Evolutionary conservation across 2,888 invertebrate species (phyloP).

Genomic region (Priocnemis perturbator): DNA sequence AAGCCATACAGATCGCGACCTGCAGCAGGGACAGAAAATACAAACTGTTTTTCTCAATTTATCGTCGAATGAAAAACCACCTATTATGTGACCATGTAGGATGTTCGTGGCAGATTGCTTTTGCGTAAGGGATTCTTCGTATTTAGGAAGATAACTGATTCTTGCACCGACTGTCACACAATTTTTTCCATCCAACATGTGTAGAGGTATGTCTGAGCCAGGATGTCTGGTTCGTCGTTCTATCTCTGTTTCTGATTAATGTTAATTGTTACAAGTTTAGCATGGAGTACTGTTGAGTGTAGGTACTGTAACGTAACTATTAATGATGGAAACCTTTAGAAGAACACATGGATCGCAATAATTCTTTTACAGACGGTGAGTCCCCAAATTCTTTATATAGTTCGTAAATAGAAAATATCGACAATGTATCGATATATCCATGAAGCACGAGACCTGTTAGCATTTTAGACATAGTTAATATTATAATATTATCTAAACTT

Average conservation of each 20-base stretch:
- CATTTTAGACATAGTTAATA: slow-evolving; percentile 9
- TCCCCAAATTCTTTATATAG: slow-evolving; percentile 76
- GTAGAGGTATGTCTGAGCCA: slow-evolving; percentile 16
- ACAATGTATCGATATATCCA: slow-evolving; percentile 68
- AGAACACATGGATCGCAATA: slow-evolving; percentile 60
- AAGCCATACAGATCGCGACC: slow-evolving; percentile 63
- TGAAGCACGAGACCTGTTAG: slow-evolving; percentile 35
- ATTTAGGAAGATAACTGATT: slow-evolving; percentile 50
- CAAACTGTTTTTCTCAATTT: too few relatives aligned
- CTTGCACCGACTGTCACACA: slow-evolving; percentile 58
- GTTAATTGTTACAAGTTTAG: background rate
- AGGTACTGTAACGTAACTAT: too few relatives aligned
- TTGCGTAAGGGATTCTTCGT: slow-evolving; percentile 11
- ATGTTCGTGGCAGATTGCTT: too few relatives aligned
- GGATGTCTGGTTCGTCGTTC: background rate
- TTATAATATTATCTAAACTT: background rate
- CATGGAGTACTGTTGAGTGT: slow-evolving; percentile 1
- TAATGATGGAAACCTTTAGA: too few relatives aligned
- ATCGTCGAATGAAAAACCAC: too few relatives aligned
- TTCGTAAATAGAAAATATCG: slow-evolving; percentile 75
- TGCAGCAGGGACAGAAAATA: slow-evolving; percentile 13
- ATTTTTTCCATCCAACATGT: slow-evolving; percentile 56
- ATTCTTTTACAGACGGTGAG: slow-evolving; percentile 75
- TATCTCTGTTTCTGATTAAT: background rate
- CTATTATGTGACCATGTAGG: too few relatives aligned